A percentile compares a stretch with the other conserved stretches of the same genome.
phyloP scores from a whole-genome alignment of 2,113 vertebrate genomes.

The Eonycteris spelaea region DNA sequence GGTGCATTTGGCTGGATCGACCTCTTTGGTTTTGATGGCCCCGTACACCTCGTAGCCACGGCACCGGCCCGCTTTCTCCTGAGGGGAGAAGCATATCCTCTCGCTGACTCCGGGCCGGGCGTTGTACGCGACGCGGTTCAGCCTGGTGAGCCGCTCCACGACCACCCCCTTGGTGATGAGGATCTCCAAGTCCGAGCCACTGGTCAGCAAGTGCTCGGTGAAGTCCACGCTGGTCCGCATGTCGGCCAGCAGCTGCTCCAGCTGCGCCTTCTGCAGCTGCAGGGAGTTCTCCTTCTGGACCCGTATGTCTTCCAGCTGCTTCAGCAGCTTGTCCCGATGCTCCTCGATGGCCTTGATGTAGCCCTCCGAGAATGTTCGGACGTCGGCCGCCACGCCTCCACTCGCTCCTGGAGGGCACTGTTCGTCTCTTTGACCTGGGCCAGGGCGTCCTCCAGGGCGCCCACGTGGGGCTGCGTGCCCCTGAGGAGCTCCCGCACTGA shows the following conservation, averaged over 20 bases:
- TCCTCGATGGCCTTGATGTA: slow-evolving; percentile 87
- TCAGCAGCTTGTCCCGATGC: slow-evolving; percentile 88
- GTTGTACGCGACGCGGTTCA: slow-evolving; percentile 80
- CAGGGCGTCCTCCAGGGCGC: slow-evolving; percentile 82
- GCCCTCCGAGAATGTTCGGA: slow-evolving; percentile 84
- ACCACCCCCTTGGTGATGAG: slow-evolving; percentile 89
- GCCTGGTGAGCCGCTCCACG: slow-evolving; percentile 82
- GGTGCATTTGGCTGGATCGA: slow-evolving; percentile 88
- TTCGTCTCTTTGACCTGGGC: slow-evolving; percentile 79
- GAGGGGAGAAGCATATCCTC: slow-evolving; percentile 85
- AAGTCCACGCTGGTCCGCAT: slow-evolving; percentile 86
- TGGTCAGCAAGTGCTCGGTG: slow-evolving; percentile 86
- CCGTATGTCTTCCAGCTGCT: slow-evolving; percentile 86
- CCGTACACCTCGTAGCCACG: slow-evolving; percentile 90
- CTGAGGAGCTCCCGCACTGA: slow-evolving; percentile 85
- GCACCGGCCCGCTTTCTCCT: slow-evolving; percentile 85
- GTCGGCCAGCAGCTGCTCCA: slow-evolving; percentile 91
- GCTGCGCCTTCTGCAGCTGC: slow-evolving; percentile 89
- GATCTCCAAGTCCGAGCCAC: slow-evolving; percentile 89
- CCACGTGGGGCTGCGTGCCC: slow-evolving; percentile 82
- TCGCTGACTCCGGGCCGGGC: slow-evolving; percentile 66
- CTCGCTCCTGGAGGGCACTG: slow-evolving; percentile 68
- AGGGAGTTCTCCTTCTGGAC: slow-evolving; percentile 87
- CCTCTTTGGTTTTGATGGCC: slow-evolving; percentile 81
- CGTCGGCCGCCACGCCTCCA: slow-evolving; percentile 83